Evolutionary conservation across 2,888 invertebrate species (phyloP).

Genomic region (Spilarctia lutea): DNA sequence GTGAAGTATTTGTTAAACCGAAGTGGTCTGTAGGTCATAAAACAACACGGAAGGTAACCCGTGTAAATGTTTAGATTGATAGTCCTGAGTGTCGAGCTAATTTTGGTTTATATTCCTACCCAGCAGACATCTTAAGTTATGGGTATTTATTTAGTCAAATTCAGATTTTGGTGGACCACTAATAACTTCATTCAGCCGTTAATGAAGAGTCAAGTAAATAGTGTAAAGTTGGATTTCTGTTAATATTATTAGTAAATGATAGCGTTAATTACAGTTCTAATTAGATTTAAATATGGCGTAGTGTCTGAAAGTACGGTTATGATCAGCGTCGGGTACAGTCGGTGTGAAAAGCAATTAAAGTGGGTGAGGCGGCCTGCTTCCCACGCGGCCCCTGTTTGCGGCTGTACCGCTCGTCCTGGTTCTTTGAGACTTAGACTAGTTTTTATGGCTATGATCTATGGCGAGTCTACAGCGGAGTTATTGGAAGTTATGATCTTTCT

Average conservation of each 20-base stretch:
- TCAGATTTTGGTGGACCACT: neutral
- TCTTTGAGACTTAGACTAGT: constrained; percentile 48
- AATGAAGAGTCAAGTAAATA: neutral
- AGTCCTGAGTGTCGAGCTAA: neutral
- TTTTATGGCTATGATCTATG: constrained; percentile 32
- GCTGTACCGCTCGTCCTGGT: constrained; percentile 65
- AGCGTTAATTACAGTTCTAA: constrained; percentile 12
- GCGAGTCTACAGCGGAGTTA: constrained; percentile 12
- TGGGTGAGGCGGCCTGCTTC: constrained; percentile 70
- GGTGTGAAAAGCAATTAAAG: constrained; percentile 64
- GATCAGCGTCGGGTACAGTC: constrained; percentile 50
- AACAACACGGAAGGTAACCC: no score
- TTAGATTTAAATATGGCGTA: constrained; percentile 17
- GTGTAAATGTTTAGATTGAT: neutral
- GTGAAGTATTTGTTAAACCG: neutral
- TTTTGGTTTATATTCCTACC: neutral
- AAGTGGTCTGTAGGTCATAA: neutral
- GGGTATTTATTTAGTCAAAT: neutral
- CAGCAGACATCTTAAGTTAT: neutral
- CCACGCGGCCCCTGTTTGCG: constrained; percentile 62
- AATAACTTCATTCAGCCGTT: neutral
- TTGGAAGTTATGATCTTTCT: neutral
- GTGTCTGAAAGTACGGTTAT: constrained; percentile 26
- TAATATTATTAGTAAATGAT: neutral
- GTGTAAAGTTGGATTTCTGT: constrained; percentile 1